These are phyloP conservation scores for Crocuta crocuta DNA, from an alignment of 2,113 vertebrate species.

Conservation along the genomic window DNA sequence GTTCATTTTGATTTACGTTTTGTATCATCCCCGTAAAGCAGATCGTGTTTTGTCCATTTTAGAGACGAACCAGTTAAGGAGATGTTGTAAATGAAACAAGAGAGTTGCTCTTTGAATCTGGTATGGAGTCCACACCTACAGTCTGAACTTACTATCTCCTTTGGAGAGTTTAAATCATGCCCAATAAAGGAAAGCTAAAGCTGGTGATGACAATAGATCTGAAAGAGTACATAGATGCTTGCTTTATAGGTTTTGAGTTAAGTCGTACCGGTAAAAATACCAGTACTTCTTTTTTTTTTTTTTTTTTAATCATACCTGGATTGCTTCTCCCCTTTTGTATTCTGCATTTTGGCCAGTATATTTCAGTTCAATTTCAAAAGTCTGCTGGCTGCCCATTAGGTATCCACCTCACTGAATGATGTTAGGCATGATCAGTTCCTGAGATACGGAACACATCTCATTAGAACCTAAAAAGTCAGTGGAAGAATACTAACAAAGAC, in stretches of 20 bases:
- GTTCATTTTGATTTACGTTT: not conserved
- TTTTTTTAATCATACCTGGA: not conserved
- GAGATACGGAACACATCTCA: not conserved
- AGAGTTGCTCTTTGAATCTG: not conserved
- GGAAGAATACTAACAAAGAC: not conserved
- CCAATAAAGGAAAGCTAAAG: not conserved
- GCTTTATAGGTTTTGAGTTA: slow-evolving; percentile 6
- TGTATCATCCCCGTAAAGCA: not conserved
- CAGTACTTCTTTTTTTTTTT: too few species aligned
- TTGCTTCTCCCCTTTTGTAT: not conserved
- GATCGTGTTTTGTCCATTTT: not conserved
- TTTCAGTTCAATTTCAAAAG: not conserved
- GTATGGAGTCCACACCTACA: not conserved
- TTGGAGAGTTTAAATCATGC: not conserved
- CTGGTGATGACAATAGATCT: not conserved
- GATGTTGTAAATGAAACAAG: not conserved
- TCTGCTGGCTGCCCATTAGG: too few species aligned
- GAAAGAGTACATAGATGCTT: not conserved
- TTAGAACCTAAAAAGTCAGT: not conserved
- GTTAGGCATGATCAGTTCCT: not conserved
- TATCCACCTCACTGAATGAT: not conserved
- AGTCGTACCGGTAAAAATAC: not conserved
- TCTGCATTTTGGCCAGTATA: not conserved
- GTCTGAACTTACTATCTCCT: not conserved
- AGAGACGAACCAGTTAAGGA: not conserved